Percentiles rank a stretch among this genome's conserved stretches.
Evolutionary conservation across 2,888 invertebrate species (phyloP).

Genomic region (Caenorhabditis sp.): DNA sequence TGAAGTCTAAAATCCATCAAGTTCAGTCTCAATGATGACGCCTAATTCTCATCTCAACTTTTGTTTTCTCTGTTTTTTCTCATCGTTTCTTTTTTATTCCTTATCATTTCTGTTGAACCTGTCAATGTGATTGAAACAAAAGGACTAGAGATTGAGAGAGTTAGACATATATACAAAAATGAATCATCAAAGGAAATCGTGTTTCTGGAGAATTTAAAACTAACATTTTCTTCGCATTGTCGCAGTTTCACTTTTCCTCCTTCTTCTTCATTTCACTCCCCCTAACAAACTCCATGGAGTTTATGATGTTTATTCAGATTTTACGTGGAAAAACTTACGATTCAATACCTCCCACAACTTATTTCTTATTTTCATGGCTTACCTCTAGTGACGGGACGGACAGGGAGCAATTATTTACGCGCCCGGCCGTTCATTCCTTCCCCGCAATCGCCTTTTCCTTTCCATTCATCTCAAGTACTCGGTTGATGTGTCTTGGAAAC

Average conservation of each 20-base stretch:
- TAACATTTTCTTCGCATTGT: not conserved
- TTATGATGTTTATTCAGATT: slow-evolving; percentile 9
- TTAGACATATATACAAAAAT: not conserved
- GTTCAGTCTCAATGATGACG: not conserved
- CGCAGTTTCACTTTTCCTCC: not conserved
- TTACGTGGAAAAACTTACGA: not conserved
- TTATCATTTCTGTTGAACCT: slow-evolving; percentile 15
- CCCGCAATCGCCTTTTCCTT: slow-evolving; percentile 55
- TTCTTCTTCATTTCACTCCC: too few species aligned
- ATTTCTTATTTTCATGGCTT: slow-evolving; percentile 5
- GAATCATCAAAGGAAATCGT: slow-evolving; percentile 2
- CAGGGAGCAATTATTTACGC: slow-evolving; percentile 58
- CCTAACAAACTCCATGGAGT: slow-evolving; percentile 38
- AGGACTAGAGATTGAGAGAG: not conserved
- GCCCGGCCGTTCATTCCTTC: slow-evolving; percentile 19
- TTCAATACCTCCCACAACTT: not conserved
- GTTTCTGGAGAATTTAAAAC: not conserved
- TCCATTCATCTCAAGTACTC: slow-evolving; percentile 62
- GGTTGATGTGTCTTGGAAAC: not conserved
- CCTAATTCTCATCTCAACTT: not conserved
- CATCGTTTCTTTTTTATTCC: not conserved
- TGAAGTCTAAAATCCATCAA: not conserved
- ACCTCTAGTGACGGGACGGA: not conserved
- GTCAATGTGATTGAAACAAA: not conserved
- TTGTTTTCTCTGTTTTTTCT: not conserved